Conservation (phyloP, 2,113 vertebrate genomes). For the Gracilinanus agilis region DNA sequence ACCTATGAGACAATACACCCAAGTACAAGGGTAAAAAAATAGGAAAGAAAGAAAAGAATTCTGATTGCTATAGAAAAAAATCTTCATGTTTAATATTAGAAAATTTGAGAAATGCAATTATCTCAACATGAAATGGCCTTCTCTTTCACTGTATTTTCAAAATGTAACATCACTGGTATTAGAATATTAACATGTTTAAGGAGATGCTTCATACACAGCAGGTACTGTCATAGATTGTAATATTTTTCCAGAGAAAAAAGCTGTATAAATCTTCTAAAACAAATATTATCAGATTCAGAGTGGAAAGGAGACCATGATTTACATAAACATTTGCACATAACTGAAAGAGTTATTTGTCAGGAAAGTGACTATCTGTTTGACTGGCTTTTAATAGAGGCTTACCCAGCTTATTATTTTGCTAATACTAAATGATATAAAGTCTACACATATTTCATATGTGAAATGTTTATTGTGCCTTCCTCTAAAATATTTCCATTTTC, state of each 20-base stretch:
- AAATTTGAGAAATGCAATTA: not conserved
- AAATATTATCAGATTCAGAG: not conserved
- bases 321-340: not conserved
- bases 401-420: not conserved
- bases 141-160: slow-evolving; percentile 38
- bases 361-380: not conserved
- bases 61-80: not conserved
- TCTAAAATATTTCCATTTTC: not conserved
- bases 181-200: not conserved
- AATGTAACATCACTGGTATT: not conserved
- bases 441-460: not conserved
- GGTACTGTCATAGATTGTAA: not conserved
- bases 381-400: not conserved
- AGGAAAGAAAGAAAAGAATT: slow-evolving; percentile 33
- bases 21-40: too few species aligned
- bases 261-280: not conserved
- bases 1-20: too few species aligned
- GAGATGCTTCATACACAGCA: not conserved
- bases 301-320: not conserved
- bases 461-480: not conserved
- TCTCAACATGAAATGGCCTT: not conserved
- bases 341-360: not conserved
- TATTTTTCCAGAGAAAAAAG: slow-evolving; percentile 6
- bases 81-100: slow-evolving; percentile 19
- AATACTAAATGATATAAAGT: not conserved